These are phyloP conservation scores for Molossus molossus DNA, from an alignment of 2,797 vertebrate genomes.

Conservation along the genomic window DNA sequence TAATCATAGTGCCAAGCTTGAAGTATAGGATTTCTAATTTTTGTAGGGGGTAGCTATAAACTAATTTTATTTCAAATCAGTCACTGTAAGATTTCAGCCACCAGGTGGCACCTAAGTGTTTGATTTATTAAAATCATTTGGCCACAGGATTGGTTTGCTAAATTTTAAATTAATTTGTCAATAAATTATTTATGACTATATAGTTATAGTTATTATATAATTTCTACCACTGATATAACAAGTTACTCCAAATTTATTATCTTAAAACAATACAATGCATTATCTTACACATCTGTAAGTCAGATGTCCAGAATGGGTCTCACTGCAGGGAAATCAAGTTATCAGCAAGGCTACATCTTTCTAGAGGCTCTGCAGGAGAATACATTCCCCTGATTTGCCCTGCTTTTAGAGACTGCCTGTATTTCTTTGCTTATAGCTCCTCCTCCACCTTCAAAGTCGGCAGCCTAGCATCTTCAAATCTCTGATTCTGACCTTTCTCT, in stretches of 20 bases:
- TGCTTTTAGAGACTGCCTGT: not conserved
- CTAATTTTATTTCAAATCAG: not conserved
- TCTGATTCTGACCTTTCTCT: not conserved
- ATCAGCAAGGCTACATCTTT: not conserved
- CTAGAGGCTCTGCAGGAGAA: not conserved
- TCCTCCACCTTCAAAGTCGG: not conserved
- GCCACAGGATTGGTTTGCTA: not conserved
- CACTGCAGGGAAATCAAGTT: not conserved
- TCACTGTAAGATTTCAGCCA: slow-evolving; percentile 4
- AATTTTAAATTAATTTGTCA: not conserved
- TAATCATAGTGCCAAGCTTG: not conserved
- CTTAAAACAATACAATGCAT: slow-evolving; percentile 13
- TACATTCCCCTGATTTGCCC: not conserved
- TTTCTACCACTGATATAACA: not conserved
- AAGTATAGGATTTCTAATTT: not conserved
- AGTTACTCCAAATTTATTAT: not conserved
- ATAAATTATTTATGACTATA: not conserved
- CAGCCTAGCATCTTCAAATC: not conserved
- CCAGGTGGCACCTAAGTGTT: not conserved
- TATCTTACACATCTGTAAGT: not conserved
- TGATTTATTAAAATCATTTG: not conserved
- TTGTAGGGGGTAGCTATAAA: not conserved
- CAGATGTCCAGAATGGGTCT: not conserved
- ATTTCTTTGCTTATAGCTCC: not conserved
- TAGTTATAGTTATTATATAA: not conserved